Conservation (phyloP, 2,888 invertebrate genomes). For the Chelonus formosanus region DNA sequence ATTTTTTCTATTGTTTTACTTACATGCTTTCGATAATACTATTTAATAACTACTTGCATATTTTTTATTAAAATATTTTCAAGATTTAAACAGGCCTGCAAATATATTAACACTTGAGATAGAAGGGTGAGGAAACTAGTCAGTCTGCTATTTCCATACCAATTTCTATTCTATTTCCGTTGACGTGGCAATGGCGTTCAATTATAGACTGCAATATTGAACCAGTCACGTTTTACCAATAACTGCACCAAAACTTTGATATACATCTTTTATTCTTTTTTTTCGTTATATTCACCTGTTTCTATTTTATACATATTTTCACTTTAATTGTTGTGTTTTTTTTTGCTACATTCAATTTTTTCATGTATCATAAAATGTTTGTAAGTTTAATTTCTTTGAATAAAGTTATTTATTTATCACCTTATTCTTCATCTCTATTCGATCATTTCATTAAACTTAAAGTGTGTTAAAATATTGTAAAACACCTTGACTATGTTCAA, state of each 20-base stretch:
- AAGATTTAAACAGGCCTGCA: conserved; percentile 7
- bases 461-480: no score
- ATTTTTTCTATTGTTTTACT: conserved; percentile 10
- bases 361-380: no score
- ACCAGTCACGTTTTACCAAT: conserved; percentile 59
- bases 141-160: conserved; percentile 56
- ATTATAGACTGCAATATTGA: conserved; percentile 61
- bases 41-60: conserved; percentile 3
- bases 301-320: neutral
- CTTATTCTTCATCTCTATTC: no score
- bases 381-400: no score
- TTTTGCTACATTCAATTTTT: no score
- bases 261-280: conserved; percentile 7
- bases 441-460: no score
- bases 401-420: no score
- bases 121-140: conserved; percentile 32
- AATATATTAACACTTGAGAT: conserved; percentile 29
- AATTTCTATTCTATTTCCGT: conserved; percentile 63
- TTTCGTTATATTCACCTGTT: neutral
- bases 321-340: no score
- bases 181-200: conserved; percentile 60
- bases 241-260: conserved; percentile 44
- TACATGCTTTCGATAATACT: neutral
- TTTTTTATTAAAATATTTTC: no score
- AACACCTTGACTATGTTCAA: no score